Evolutionary conservation across 2,888 invertebrate genomes (phyloP).

Genomic region (Hemistola chrysoprasaria): DNA sequence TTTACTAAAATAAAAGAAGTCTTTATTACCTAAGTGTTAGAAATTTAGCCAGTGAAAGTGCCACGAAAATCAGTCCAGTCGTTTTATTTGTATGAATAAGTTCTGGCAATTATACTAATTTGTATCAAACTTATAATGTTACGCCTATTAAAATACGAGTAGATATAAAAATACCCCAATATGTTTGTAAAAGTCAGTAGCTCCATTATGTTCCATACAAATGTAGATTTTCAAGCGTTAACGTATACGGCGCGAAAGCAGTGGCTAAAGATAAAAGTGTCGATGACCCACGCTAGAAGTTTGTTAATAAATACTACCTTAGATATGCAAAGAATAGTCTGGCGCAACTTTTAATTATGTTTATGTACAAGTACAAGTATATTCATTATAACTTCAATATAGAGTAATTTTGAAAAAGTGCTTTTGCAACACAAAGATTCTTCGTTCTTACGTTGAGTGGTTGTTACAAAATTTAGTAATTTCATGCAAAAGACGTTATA

Average conservation of each 20-base stretch:
- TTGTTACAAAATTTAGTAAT: no score
- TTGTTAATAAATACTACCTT: conserved; percentile 33
- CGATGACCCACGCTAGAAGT: conserved; percentile 45
- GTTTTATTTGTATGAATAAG: no score
- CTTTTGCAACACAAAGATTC: conserved; percentile 2
- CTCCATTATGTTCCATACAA: no score
- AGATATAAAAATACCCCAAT: not conserved
- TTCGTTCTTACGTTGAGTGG: conserved; percentile 1
- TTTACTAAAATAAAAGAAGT: no score
- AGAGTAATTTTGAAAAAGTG: conserved; percentile 7
- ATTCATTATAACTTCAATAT: conserved; percentile 4
- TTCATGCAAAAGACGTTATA: no score
- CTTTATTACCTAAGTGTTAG: no score
- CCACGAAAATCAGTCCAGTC: no score
- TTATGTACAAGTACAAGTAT: no score
- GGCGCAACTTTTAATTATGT: conserved; percentile 4
- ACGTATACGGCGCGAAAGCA: conserved; percentile 42
- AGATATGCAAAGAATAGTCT: conserved; percentile 19
- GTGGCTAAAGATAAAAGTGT: conserved; percentile 41
- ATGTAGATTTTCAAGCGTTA: conserved; percentile 4
- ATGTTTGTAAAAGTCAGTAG: not conserved
- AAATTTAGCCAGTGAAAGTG: no score
- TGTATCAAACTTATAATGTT: no score
- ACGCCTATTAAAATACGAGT: no score
- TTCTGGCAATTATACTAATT: no score